phyloP scores from a whole-genome alignment of 35 echinoderm and acorn worm genomes.

The Heliocidaris tuberculata region DNA sequence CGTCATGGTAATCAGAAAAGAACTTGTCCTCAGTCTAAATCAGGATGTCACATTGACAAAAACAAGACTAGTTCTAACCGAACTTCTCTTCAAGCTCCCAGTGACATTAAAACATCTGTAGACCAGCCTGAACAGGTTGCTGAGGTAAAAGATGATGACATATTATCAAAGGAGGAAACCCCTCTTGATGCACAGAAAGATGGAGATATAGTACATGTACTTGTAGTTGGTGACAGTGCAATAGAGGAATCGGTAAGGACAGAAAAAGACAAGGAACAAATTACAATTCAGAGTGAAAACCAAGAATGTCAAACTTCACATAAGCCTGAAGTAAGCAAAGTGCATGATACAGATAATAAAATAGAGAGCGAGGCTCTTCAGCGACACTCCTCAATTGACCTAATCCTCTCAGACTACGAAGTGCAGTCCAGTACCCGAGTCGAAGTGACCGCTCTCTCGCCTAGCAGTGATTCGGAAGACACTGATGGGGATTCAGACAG shows the following conservation, averaged over 20 bases:
- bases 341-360: neutral
- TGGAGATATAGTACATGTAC: neutral
- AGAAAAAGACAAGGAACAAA: neutral
- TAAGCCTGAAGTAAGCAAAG: neutral
- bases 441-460: neutral
- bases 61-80: neutral
- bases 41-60: neutral
- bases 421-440: neutral
- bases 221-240: neutral
- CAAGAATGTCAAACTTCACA: neutral
- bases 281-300: neutral
- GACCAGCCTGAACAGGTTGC: neutral
- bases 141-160: neutral
- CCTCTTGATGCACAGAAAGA: neutral
- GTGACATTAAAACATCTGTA: neutral
- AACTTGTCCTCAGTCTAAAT: neutral
- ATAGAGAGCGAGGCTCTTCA: neutral
- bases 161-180: neutral
- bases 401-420: conserved; percentile 2
- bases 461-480: neutral
- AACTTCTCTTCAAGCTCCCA: neutral
- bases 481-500: neutral
- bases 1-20: neutral
- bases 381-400: conserved; percentile 14
- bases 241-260: neutral